A percentile compares a stretch with the other conserved stretches of the same genome.
Conservation (phyloP, 2,797 vertebrate genomes). For the Liasis olivaceus region DNA sequence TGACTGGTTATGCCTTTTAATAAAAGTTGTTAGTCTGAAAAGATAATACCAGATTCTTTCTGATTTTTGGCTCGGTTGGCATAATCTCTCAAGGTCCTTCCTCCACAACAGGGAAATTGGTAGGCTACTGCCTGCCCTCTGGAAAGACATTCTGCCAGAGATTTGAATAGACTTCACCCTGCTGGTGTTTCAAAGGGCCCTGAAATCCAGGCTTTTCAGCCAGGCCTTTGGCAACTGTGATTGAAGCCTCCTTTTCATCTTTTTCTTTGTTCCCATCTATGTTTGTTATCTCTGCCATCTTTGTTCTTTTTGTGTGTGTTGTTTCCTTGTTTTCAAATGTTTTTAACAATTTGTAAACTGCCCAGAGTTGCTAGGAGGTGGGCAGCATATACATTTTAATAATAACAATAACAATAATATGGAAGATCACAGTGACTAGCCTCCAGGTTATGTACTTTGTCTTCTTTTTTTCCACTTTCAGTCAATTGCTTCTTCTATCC, state of each 20-base stretch:
- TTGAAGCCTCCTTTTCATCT: not conserved
- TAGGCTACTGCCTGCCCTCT: not conserved
- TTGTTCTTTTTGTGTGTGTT: not conserved
- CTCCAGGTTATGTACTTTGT: not conserved
- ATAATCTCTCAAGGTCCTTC: not conserved
- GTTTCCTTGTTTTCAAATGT: not conserved
- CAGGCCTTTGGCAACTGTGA: not conserved
- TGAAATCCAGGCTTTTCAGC: no score
- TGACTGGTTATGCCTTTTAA: not conserved
- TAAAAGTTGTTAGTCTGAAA: not conserved
- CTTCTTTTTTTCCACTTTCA: not conserved
- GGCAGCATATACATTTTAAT: not conserved
- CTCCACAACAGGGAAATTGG: not conserved
- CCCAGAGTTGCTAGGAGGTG: not conserved
- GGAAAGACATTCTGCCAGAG: not conserved
- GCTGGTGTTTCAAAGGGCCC: no score
- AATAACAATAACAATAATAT: not conserved
- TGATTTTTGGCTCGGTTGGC: not conserved
- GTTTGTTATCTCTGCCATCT: not conserved
- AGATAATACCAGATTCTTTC: not conserved
- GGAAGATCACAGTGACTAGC: not conserved
- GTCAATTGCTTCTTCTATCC: not conserved
- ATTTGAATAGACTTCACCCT: no score
- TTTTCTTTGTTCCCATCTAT: not conserved
- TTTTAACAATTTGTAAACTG: not conserved